Evolutionary conservation across 35 echinoderm and acorn worm species (phyloP).

Genomic region (Ophiothrix spiculata): DNA sequence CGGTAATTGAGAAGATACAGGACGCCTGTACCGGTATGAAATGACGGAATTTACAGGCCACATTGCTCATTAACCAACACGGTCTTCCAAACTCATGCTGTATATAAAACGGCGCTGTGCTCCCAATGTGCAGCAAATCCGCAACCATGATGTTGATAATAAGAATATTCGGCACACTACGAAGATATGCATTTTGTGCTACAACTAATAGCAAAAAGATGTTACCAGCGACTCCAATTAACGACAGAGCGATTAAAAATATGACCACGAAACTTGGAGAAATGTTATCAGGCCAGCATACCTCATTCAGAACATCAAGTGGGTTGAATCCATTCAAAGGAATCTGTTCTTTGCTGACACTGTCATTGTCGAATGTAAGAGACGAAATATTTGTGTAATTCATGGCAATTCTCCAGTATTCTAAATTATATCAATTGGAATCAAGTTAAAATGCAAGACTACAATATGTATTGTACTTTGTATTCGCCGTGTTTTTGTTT

Average conservation of each 20-base stretch:
- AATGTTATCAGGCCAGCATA: too few species aligned
- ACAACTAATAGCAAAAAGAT: conserved; percentile 55
- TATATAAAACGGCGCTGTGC: conserved; percentile 66
- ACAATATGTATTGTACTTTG: too few species aligned
- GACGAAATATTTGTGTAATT: too few species aligned
- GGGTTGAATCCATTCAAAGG: too few species aligned
- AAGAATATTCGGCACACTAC: conserved; percentile 73
- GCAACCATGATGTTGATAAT: conserved; percentile 66
- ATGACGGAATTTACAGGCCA: conserved; percentile 64
- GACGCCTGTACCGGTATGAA: conserved; percentile 45
- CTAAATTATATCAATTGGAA: too few species aligned
- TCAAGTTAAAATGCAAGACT: too few species aligned
- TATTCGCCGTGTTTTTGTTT: too few species aligned
- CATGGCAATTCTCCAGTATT: too few species aligned
- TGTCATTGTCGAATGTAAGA: too few species aligned
- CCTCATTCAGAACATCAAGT: too few species aligned
- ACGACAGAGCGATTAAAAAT: conserved; percentile 33
- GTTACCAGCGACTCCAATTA: conserved; percentile 67
- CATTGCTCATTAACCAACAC: conserved; percentile 30
- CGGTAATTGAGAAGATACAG: conserved; percentile 73
- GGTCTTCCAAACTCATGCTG: conserved; percentile 42
- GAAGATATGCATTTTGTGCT: conserved; percentile 31
- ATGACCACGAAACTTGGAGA: neutral
- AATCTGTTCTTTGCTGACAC: too few species aligned
- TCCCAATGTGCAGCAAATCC: conserved; percentile 63